Conservation (phyloP, 1,140 invertebrate genomes). For the Helicoverpa zea region DNA sequence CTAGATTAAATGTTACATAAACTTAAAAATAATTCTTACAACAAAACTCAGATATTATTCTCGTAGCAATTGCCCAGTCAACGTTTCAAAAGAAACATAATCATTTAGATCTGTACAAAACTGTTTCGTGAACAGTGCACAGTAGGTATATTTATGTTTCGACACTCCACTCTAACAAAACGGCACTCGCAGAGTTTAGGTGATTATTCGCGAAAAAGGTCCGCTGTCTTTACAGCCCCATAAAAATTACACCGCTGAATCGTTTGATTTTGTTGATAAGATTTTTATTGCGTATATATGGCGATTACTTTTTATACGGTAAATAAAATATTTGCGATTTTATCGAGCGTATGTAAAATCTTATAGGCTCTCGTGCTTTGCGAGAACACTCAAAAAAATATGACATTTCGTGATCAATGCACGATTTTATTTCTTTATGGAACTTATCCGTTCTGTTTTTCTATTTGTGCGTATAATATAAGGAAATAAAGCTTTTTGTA, state of each 20-base stretch:
- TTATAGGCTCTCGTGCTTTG: not conserved
- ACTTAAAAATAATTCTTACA: not conserved
- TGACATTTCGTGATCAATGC: too few relatives aligned
- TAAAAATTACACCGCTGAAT: conserved; percentile 75
- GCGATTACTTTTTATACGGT: conserved; percentile 57
- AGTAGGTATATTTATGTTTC: not conserved
- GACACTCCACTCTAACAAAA: not conserved
- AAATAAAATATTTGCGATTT: conserved; percentile 50
- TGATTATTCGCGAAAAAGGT: conserved; percentile 58
- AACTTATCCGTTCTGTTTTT: too few relatives aligned
- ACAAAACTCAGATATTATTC: too few relatives aligned
- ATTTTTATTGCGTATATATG: conserved; percentile 70
- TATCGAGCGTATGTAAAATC: not conserved
- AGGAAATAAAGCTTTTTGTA: too few relatives aligned
- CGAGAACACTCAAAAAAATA: too few relatives aligned
- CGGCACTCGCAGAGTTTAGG: conserved; percentile 32
- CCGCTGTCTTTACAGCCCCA: conserved; percentile 70
- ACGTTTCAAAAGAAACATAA: too few relatives aligned
- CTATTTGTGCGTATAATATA: too few relatives aligned
- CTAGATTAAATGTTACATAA: not conserved
- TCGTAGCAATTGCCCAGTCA: too few relatives aligned
- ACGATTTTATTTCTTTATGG: too few relatives aligned
- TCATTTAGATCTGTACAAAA: not conserved
- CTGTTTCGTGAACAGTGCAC: not conserved
- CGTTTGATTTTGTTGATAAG: conserved; percentile 72